These are phyloP conservation scores for Microtus pennsylvanicus DNA, from an alignment of 2,113 vertebrate species.

Conservation along the genomic window DNA sequence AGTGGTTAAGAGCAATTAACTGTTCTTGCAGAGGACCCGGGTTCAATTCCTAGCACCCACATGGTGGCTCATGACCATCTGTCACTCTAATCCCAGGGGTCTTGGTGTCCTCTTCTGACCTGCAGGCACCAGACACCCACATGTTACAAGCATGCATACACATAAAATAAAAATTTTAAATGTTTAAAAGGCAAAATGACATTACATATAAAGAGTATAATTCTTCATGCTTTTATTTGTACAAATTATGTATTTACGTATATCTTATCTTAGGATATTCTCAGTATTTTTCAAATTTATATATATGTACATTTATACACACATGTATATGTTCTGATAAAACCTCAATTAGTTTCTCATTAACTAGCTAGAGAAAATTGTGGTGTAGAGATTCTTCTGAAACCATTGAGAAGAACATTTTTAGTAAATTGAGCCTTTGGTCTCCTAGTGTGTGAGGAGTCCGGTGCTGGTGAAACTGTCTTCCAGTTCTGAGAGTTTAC, in stretches of 20 bases:
- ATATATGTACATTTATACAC: background rate
- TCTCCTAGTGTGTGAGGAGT: background rate
- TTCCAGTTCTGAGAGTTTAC: background rate
- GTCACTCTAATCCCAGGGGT: background rate
- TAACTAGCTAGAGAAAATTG: slow-evolving; percentile 21
- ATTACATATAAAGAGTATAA: background rate
- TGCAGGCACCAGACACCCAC: background rate
- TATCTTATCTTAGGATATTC: background rate
- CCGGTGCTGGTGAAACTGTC: background rate
- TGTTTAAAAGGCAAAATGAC: background rate
- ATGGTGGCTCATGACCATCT: background rate
- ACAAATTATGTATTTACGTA: background rate
- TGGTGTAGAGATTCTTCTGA: background rate
- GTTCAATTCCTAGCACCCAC: background rate
- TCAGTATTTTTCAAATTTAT: background rate
- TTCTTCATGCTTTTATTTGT: background rate
- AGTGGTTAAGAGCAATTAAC: background rate
- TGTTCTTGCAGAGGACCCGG: background rate
- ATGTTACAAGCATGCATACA: background rate
- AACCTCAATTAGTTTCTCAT: background rate
- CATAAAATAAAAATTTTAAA: background rate
- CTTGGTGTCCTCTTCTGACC: background rate
- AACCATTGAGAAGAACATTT: background rate
- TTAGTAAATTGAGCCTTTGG: background rate
- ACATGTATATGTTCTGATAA: background rate